A percentile compares a stretch with the other conserved stretches of the same genome.
Conservation (phyloP, 2,888 invertebrate species). For the Apamea anceps region DNA sequence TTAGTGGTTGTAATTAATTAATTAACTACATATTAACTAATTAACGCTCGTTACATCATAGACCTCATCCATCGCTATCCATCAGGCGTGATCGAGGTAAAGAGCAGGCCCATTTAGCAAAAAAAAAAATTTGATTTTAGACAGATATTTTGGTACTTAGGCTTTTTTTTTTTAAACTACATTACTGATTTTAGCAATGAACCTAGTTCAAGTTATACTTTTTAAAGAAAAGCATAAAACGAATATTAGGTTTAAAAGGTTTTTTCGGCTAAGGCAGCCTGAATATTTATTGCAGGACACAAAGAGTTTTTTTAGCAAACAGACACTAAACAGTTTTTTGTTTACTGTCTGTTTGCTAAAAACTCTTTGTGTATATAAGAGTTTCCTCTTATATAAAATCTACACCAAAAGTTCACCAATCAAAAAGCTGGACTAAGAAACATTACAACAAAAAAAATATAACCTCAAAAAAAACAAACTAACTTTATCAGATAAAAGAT, state of each 20-base stretch:
- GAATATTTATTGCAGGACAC: background rate
- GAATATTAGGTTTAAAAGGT: background rate
- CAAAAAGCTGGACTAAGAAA: background rate
- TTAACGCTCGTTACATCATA: no score
- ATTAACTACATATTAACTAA: background rate
- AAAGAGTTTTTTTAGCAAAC: background rate
- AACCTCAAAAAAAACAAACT: background rate
- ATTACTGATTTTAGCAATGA: background rate
- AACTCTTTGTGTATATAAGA: no score
- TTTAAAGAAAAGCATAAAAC: background rate
- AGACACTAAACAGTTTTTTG: background rate
- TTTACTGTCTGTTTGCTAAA: no score
- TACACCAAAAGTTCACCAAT: background rate
- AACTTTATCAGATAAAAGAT: slow-evolving; percentile 40
- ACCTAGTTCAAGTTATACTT: background rate
- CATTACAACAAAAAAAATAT: background rate
- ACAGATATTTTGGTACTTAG: no score
- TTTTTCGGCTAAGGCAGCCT: background rate
- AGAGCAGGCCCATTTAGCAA: no score
- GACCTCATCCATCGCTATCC: no score
- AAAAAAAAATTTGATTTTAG: no score
- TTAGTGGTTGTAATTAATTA: background rate
- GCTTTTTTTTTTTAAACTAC: background rate
- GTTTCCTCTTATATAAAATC: background rate
- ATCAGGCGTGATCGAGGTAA: background rate